Evolutionary conservation across 2,797 vertebrate species (phyloP), one percentile per base, ranked within the genome.

Genomic region (Channa striata): DNA sequence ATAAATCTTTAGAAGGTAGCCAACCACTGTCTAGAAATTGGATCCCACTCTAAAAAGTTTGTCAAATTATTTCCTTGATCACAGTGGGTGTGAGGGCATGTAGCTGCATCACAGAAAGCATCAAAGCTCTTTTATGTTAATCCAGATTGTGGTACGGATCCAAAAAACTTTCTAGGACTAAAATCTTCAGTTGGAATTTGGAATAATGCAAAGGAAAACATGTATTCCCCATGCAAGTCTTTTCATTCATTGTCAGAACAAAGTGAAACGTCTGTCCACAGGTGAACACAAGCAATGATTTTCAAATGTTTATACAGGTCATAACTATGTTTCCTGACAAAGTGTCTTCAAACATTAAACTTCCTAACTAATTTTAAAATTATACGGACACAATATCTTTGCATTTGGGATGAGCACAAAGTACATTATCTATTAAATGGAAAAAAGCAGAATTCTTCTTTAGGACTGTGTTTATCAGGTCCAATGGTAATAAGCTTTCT

Each of bases 121-220:
- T 76, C 56, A 33, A 17, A 52, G 19, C 37, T 53, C 49, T 63
- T 71, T 73, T 68, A 21, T 49, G 39, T 54, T 39, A 61, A 77
- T 80, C 44, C 71, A 82, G 74, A 73, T 69, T 54, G 34, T 74
- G 20, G 30, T 23, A 21, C 78, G 13, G 51, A 57, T 72, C 57
- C 61, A 21, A 25, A 76, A 63, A 19, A 47, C 36, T 39, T 65
- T 48, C 21, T 39, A 54, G 59, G 58, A 74, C 59, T 57, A 20
- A 49, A 36, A 63, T 61, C 52, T 46, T 37, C 43, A 17, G 25
- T 17, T 56, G 68, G 62, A 54, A 74, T 79, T 79, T 19, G 12
- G 0, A 42, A 52, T 11, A 34, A 70, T 49, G 65, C 66, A 74
- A 71, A 59, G 65, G 46, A 13, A 66, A 53, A 48, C 21, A 40